phyloP scores from a whole-genome alignment of 2,888 invertebrate species.

The Amaurobius ferox region DNA sequence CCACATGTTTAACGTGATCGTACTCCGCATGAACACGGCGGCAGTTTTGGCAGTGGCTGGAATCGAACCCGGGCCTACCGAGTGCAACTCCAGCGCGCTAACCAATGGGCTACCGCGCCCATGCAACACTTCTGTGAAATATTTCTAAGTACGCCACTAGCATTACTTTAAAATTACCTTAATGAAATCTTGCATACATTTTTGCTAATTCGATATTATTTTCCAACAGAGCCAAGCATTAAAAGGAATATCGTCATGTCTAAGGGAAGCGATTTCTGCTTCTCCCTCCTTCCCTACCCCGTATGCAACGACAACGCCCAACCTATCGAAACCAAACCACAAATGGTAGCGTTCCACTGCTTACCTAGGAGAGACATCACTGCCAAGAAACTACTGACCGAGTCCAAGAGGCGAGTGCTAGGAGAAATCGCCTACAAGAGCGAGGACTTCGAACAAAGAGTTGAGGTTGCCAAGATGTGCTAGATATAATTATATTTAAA shows the following conservation, averaged over 20 bases:
- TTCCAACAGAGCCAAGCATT: slow-evolving; percentile 8
- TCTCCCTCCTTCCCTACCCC: slow-evolving; percentile 48
- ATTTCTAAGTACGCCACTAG: too few relatives aligned
- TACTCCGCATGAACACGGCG: too few relatives aligned
- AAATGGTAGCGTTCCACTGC: slow-evolving; percentile 68
- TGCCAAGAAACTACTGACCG: slow-evolving; percentile 55
- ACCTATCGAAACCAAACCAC: not conserved
- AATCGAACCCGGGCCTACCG: too few relatives aligned
- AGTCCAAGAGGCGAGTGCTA: slow-evolving; percentile 44
- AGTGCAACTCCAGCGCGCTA: too few relatives aligned
- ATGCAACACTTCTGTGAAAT: too few relatives aligned
- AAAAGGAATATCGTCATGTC: slow-evolving; percentile 23
- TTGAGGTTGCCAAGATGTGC: slow-evolving; percentile 22
- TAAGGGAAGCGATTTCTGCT: slow-evolving; percentile 54
- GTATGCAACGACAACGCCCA: slow-evolving; percentile 23
- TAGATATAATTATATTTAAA: too few relatives aligned
- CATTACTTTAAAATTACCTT: too few relatives aligned
- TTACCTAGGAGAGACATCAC: slow-evolving; percentile 44
- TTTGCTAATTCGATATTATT: not conserved
- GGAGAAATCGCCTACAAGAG: slow-evolving; percentile 57
- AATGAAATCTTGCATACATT: too few relatives aligned
- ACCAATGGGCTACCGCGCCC: too few relatives aligned
- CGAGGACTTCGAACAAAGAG: slow-evolving; percentile 17
- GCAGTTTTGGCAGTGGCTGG: too few relatives aligned
- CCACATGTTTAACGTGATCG: too few relatives aligned